Conservation (phyloP, 2,888 invertebrate genomes). For the Tetragnatha montana region DNA sequence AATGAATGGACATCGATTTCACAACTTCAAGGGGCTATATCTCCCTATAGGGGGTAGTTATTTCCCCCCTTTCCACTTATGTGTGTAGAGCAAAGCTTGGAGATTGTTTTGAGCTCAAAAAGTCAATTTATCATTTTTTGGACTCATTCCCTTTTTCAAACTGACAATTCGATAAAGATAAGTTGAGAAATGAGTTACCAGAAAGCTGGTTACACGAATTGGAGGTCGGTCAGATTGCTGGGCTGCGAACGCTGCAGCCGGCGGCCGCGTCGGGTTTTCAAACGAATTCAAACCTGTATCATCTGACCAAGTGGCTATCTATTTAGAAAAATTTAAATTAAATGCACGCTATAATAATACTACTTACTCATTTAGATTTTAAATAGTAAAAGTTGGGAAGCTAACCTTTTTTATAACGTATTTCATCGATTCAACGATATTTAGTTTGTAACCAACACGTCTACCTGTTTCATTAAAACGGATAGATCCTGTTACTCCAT, state of each 20-base stretch:
- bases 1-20: too few species aligned
- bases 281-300: neutral
- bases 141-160: neutral
- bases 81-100: too few species aligned
- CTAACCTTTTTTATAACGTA: constrained; percentile 25
- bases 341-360: neutral
- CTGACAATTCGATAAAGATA: too few species aligned
- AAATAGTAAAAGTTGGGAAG: neutral
- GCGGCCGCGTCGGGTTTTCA: neutral
- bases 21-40: too few species aligned
- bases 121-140: too few species aligned
- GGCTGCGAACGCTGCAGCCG: neutral
- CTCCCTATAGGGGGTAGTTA: too few species aligned
- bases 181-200: constrained; percentile 8
- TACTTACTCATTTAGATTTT: neutral
- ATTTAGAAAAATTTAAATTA: neutral
- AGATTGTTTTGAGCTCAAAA: too few species aligned
- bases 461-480: constrained; percentile 22
- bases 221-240: constrained; percentile 4
- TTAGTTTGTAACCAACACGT: constrained; percentile 6
- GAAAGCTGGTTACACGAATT: constrained; percentile 36
- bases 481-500: constrained; percentile 27
- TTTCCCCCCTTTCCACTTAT: too few species aligned
- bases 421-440: constrained; percentile 17
- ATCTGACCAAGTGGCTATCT: constrained; percentile 47